A percentile compares a stretch with the other conserved stretches of the same genome.
Evolutionary conservation across 2,888 invertebrate species (phyloP).

Genomic region (Diaperis boleti): DNA sequence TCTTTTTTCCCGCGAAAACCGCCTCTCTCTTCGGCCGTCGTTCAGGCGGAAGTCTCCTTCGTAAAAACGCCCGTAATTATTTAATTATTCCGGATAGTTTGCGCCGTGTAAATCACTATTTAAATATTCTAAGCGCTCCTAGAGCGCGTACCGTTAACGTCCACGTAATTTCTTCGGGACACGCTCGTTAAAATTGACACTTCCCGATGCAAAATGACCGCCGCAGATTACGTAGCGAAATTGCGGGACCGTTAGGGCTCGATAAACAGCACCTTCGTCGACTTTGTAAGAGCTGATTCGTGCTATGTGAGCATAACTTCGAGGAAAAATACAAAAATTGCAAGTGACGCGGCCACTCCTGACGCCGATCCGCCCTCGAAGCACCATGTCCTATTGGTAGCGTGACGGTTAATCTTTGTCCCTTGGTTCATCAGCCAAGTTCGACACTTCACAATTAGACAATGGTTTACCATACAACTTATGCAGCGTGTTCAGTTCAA

Average conservation of each 20-base stretch:
- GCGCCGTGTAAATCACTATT: conserved; percentile 21
- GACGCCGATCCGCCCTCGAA: no score
- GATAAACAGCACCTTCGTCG: conserved; percentile 20
- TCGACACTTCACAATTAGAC: no score
- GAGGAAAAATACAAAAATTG: no score
- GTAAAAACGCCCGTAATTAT: conserved; percentile 29
- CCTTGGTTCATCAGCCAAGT: no score
- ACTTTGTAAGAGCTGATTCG: no score
- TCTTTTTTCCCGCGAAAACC: no score
- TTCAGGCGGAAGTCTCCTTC: conserved; percentile 41
- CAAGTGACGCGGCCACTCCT: no score
- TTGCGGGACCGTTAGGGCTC: conserved; percentile 21
- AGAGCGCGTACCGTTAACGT: conserved; percentile 30
- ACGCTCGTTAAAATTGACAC: conserved; percentile 39
- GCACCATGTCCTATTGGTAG: no score
- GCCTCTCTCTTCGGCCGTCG: background rate
- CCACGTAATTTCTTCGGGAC: conserved; percentile 34
- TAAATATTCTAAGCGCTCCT: conserved; percentile 25
- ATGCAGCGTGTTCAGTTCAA: no score
- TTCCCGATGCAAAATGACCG: conserved; percentile 38
- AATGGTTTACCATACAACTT: no score
- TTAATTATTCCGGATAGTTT: conserved; percentile 37
- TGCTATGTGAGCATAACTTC: no score
- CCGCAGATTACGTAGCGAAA: conserved; percentile 19
- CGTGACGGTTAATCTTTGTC: no score